Evolutionary conservation across 1,140 invertebrate genomes (phyloP).

Genomic region (Psilanteris sp.): DNA sequence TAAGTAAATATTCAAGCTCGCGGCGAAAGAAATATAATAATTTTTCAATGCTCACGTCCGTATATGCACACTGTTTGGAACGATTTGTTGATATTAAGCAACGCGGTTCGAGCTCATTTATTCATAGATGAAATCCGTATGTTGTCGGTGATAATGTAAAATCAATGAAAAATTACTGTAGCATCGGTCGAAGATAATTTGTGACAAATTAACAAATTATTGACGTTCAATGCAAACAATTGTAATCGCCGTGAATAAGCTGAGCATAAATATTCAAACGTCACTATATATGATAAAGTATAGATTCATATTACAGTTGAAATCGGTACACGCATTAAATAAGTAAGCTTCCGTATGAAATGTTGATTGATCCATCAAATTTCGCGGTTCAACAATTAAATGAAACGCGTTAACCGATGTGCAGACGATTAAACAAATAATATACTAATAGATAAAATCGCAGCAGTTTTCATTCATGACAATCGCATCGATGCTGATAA

Average conservation of each 20-base stretch:
- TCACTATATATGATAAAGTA: slow-evolving; percentile 31
- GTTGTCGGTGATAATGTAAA: no score
- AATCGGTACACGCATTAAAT: slow-evolving; percentile 23
- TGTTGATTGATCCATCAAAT: slow-evolving; percentile 48
- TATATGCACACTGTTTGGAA: no score
- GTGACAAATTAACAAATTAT: slow-evolving; percentile 28
- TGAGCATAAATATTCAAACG: slow-evolving; percentile 33
- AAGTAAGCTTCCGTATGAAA: slow-evolving; percentile 16
- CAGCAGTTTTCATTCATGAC: slow-evolving; percentile 35
- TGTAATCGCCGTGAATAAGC: slow-evolving; percentile 23
- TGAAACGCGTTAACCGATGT: slow-evolving; percentile 12
- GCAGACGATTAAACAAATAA: slow-evolving; percentile 46
- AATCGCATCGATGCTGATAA: slow-evolving; percentile 44
- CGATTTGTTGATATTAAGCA: no score
- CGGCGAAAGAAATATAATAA: no score
- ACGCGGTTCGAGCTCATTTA: no score
- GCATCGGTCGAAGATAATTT: neutral
- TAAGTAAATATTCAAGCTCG: no score
- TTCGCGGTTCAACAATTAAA: slow-evolving; percentile 48
- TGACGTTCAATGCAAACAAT: slow-evolving; percentile 18
- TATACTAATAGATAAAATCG: slow-evolving; percentile 40
- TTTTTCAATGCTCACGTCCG: no score
- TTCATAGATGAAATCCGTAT: no score
- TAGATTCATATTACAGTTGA: slow-evolving; percentile 10
- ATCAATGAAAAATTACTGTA: slow-evolving; percentile 1